phyloP scores from a whole-genome alignment of 2,797 vertebrate genomes.

The Pseudocheirus occidentalis region DNA sequence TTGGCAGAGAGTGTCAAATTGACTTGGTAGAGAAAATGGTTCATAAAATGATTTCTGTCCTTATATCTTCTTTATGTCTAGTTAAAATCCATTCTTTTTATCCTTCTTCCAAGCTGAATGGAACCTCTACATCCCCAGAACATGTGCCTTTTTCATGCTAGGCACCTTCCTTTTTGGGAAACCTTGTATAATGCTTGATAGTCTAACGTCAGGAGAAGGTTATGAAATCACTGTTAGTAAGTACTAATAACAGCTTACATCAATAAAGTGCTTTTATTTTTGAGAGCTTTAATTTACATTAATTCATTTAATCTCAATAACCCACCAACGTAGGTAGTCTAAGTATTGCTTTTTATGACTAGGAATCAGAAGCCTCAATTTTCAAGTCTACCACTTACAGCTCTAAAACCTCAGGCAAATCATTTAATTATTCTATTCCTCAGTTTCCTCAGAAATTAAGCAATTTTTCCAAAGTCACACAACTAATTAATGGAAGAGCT shows the following conservation, averaged over 20 bases:
- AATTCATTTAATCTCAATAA: background rate
- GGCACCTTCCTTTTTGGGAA: background rate
- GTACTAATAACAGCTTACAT: background rate
- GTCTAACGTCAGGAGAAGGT: constrained; percentile 24
- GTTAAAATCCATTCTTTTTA: constrained; percentile 26
- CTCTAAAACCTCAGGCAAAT: background rate
- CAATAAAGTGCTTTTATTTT: background rate
- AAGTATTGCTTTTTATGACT: no score
- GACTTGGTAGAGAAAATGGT: background rate
- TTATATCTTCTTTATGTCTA: background rate
- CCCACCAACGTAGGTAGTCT: background rate
- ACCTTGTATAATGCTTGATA: background rate
- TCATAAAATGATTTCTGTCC: background rate
- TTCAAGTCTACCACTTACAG: background rate
- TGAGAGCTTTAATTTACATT: background rate
- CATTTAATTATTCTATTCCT: background rate
- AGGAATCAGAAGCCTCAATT: no score
- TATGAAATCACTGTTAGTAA: background rate
- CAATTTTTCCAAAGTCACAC: background rate
- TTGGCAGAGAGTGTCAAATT: background rate
- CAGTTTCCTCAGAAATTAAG: background rate
- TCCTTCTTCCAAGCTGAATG: background rate
- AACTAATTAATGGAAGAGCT: background rate
- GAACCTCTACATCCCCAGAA: background rate
- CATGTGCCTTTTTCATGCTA: background rate